Conservation (phyloP, 2,888 invertebrate species). For the Litoditis marina region DNA sequence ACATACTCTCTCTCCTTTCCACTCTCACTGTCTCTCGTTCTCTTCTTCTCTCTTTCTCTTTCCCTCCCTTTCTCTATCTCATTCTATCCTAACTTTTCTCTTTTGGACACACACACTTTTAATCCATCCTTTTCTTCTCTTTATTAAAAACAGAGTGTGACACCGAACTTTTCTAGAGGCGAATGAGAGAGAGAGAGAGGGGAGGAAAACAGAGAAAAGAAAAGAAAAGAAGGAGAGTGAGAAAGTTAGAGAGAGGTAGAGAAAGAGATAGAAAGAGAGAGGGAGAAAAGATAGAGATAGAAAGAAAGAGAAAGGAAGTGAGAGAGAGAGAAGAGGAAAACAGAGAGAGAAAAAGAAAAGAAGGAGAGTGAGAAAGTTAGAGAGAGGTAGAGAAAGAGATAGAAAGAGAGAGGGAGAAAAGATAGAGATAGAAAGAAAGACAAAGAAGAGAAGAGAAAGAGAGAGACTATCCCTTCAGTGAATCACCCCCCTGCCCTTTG, state of each 20-base stretch:
- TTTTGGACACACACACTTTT: too few relatives aligned
- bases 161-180: too few relatives aligned
- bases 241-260: background rate
- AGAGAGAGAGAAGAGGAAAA: background rate
- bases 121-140: too few relatives aligned
- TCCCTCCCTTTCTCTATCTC: too few relatives aligned
- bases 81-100: too few relatives aligned
- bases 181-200: background rate
- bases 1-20: too few relatives aligned
- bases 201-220: background rate
- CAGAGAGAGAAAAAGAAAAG: background rate
- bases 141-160: too few relatives aligned
- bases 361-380: background rate
- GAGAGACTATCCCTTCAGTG: background rate
- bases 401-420: background rate
- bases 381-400: too few relatives aligned
- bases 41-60: too few relatives aligned
- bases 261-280: background rate
- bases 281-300: background rate
- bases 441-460: background rate
- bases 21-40: too few relatives aligned
- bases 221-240: background rate
- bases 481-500: background rate
- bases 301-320: background rate
- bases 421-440: background rate